Percentiles rank a stretch among this genome's conserved stretches.
These are phyloP conservation scores for Drosophila suzukii DNA, from an alignment of 1,140 invertebrate species.

Conservation along the genomic window DNA sequence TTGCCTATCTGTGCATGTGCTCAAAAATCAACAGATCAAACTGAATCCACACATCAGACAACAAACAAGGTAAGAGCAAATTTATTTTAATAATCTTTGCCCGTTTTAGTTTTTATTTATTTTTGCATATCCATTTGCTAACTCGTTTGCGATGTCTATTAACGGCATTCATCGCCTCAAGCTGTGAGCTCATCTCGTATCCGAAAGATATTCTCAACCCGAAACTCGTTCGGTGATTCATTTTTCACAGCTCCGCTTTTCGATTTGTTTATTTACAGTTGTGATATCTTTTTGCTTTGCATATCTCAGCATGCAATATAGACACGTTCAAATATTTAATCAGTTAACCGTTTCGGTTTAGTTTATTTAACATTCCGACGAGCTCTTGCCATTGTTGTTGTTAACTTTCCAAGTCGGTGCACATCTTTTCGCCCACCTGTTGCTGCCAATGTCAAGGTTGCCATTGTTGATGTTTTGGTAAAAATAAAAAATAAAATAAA, in stretches of 20 bases:
- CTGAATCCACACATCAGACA: conserved; percentile 7
- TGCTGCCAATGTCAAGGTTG: conserved; percentile 73
- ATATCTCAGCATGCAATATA: conserved; percentile 44
- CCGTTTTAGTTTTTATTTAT: conserved; percentile 31
- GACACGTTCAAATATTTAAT: conserved; percentile 54
- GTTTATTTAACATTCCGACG: conserved; percentile 16
- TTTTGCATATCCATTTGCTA: conserved; percentile 46
- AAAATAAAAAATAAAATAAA: conserved; percentile 26
- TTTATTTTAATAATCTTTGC: conserved; percentile 23
- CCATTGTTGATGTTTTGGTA: conserved; percentile 12
- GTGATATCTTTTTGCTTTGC: conserved; percentile 44
- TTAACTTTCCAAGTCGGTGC: conserved; percentile 62
- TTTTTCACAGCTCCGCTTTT: conserved; percentile 42
- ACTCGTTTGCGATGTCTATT: conserved; percentile 63
- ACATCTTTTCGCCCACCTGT: conserved; percentile 52
- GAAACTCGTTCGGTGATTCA: conserved; percentile 69
- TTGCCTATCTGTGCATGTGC: conserved; percentile 44
- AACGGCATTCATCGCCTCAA: conserved; percentile 47
- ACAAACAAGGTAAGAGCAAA: conserved; percentile 33
- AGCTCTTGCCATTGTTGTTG: conserved; percentile 3
- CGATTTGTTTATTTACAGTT: conserved; percentile 52
- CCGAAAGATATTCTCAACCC: conserved; percentile 27
- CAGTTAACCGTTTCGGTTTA: conserved; percentile 41
- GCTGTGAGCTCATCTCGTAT: conserved; percentile 65
- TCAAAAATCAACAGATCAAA: conserved; percentile 37